Evolutionary conservation across 2,797 vertebrate genomes (phyloP).

Genomic region (Myiotriccus ornatus): DNA sequence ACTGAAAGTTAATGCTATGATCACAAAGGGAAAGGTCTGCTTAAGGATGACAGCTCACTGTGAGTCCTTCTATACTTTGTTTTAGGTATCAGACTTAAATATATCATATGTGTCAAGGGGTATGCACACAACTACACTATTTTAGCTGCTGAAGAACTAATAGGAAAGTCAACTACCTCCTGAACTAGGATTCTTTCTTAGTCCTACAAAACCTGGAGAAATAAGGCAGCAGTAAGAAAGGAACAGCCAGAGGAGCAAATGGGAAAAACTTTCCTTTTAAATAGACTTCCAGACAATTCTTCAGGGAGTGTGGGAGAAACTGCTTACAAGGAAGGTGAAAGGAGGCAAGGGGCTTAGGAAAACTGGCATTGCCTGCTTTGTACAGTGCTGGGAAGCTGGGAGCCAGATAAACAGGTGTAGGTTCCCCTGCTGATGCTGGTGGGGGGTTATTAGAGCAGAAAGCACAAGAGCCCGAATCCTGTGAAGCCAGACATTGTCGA

Average conservation of each 20-base stretch:
- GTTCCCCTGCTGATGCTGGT: not conserved
- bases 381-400: not conserved
- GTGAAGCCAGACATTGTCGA: not conserved
- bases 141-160: not conserved
- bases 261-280: not conserved
- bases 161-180: not conserved
- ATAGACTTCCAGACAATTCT: not conserved
- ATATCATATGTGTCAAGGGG: not conserved
- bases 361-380: not conserved
- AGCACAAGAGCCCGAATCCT: not conserved
- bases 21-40: not conserved
- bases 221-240: not conserved
- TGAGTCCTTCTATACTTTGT: not conserved
- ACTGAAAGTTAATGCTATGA: not conserved
- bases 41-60: not conserved
- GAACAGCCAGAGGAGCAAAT: not conserved
- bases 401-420: constrained; percentile 12
- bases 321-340: not conserved
- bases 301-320: not conserved
- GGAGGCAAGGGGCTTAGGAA: not conserved
- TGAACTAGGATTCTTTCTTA: not conserved
- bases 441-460: not conserved
- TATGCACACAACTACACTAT: not conserved
- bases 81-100: not conserved
- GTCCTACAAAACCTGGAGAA: not conserved